Percentiles rank a stretch among this genome's conserved stretches.
Evolutionary conservation across 1,140 invertebrate genomes (phyloP).

Genomic region (Penaeus indicus): DNA sequence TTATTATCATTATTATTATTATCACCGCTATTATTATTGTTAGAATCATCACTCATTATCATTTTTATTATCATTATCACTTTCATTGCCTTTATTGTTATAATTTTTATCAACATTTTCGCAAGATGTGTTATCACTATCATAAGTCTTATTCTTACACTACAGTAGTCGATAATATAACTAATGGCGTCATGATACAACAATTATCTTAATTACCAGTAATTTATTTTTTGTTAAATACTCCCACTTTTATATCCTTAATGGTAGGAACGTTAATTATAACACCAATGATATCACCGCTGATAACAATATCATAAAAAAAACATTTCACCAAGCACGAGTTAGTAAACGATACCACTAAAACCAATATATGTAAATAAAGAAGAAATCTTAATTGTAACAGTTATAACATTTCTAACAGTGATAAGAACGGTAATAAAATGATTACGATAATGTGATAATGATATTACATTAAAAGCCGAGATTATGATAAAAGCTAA

Average conservation of each 20-base stretch:
- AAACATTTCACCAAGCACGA: too few relatives aligned
- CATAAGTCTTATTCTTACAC: too few relatives aligned
- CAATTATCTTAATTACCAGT: too few relatives aligned
- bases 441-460: slow-evolving; percentile 11
- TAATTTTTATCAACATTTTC: too few relatives aligned
- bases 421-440: slow-evolving; percentile 23
- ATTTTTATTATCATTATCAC: neutral
- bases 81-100: neutral
- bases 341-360: too few relatives aligned
- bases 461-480: neutral
- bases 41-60: neutral
- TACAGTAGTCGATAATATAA: too few relatives aligned
- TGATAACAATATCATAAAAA: neutral
- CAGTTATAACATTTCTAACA: slow-evolving; percentile 28
- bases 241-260: too few relatives aligned
- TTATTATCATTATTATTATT: neutral
- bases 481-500: neutral
- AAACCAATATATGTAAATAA: neutral
- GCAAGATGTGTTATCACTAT: too few relatives aligned
- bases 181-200: too few relatives aligned
- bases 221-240: too few relatives aligned
- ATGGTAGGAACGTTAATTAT: too few relatives aligned
- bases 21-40: neutral
- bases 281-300: too few relatives aligned
- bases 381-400: slow-evolving; percentile 19